Base-by-base conservation (phyloP, 2,888 invertebrate species). In the Orthonychiurus folsomi region DNA sequence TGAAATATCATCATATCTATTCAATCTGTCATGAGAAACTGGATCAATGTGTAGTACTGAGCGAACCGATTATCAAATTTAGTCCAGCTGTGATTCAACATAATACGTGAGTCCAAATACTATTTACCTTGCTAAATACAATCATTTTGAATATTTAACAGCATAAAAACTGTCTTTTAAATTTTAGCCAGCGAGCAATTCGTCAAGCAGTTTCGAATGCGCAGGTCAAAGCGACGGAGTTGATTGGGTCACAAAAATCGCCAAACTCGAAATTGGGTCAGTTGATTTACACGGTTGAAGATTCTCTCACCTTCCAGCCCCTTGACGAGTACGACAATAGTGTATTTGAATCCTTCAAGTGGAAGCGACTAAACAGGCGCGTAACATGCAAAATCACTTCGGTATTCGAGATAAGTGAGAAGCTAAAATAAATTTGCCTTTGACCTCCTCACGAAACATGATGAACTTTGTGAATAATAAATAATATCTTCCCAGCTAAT, bases 21-120 rank as follows among this genome's bases (percentile, higher is more conserved):
- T 67, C 66, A 1, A 61, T 64, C 3, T 59, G 64, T 26, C 64
- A 60, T 18, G 68, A 68, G 53, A 68, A 68, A 47, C 57, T 68
- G 2, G 68, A 68, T 63, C 56, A 60, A 12, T 63, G 60, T 18
- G 68, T 68, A 5, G 57, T 64, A 20, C 61, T 68, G 15, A 63
- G 63, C 50, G 63, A 64, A 5, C 68, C 68, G 12, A 59, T 66
- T 1, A 63, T 68, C 18, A 59, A 63, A 18, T 63, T 68, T 26
- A 60, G 59, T 12, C 62, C 66, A 23, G 50, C 55, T 50, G 52
- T 52, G 37, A 24, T 65, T 18, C 68, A 68, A 26, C n/a, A 15
- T 20, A 57, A 62, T 12, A 65, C 62, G 68, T 68, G 59, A 62
- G 66, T 25, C 12, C 18, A 37, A 28, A 28, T 18, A 27, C 2